Conservation (phyloP, 2,113 vertebrate species). For the Cnemophilus loriae region DNA sequence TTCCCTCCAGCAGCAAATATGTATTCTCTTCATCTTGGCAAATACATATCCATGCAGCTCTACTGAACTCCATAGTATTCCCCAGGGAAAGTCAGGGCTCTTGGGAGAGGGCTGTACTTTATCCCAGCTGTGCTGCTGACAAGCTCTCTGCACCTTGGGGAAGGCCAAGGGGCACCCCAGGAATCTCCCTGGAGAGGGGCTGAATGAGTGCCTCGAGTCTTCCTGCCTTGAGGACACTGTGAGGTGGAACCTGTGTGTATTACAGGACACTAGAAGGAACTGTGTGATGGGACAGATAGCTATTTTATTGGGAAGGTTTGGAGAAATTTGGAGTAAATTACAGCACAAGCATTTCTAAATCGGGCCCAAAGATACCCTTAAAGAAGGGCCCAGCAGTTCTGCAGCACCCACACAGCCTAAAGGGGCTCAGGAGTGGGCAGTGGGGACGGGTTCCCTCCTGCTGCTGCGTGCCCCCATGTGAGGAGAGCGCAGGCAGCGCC, state of each 20-base stretch:
- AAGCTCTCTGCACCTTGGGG: neutral
- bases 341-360: neutral
- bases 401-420: neutral
- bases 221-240: neutral
- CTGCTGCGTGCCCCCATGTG: fast-evolving
- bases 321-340: neutral
- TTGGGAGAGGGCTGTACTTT: neutral
- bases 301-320: neutral
- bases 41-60: neutral
- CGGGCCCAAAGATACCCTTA: neutral
- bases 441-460: neutral
- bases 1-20: neutral
- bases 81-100: neutral
- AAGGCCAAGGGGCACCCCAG: fast-evolving
- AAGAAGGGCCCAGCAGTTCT: neutral
- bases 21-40: neutral
- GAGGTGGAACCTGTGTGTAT: neutral
- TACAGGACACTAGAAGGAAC: neutral
- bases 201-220: neutral
- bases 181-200: neutral
- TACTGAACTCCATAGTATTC: fast-evolving
- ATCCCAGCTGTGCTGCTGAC: neutral
- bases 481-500: fast-evolving
- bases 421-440: neutral
- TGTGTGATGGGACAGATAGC: neutral